Percentiles rank a stretch among this genome's conserved stretches.
phyloP scores from a whole-genome alignment of 2,113 vertebrate species.

The Elephantulus edwardii region DNA sequence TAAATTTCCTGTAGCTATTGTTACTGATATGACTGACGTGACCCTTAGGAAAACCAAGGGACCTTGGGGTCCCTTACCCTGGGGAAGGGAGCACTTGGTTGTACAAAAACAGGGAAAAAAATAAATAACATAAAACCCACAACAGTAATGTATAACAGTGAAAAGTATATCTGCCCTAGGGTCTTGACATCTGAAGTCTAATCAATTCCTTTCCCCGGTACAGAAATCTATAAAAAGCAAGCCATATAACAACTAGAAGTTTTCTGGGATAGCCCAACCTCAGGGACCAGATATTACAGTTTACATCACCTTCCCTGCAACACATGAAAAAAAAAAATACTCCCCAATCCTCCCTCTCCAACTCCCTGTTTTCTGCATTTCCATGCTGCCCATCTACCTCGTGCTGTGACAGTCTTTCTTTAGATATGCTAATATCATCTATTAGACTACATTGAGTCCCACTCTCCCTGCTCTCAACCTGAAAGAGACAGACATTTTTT shows the following conservation, averaged over 20 bases:
- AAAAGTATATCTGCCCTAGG: background rate
- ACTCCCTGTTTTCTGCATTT: slow-evolving; percentile 27
- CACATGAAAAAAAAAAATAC: background rate
- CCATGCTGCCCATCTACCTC: slow-evolving; percentile 31
- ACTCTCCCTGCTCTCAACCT: slow-evolving; percentile 63
- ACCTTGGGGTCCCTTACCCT: background rate
- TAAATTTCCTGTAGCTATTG: background rate
- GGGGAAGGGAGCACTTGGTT: slow-evolving; percentile 4
- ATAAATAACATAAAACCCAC: slow-evolving; percentile 10
- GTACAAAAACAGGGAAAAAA: background rate
- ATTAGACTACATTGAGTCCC: slow-evolving; percentile 54
- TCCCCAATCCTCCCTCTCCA: slow-evolving; percentile 9
- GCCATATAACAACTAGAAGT: background rate
- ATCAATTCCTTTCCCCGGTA: background rate
- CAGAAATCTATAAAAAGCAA: background rate
- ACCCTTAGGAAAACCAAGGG: slow-evolving; percentile 17
- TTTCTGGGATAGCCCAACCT: background rate
- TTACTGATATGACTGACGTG: background rate
- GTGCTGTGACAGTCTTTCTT: slow-evolving; percentile 64
- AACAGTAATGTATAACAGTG: background rate
- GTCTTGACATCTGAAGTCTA: slow-evolving; percentile 36
- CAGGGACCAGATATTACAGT: background rate
- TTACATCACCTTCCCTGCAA: background rate
- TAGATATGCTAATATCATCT: slow-evolving; percentile 75
- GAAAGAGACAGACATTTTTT: slow-evolving; percentile 64